Evolutionary conservation across 92 coral and sea anemone genomes (phyloP).

Genomic region (Montipora capitata): DNA sequence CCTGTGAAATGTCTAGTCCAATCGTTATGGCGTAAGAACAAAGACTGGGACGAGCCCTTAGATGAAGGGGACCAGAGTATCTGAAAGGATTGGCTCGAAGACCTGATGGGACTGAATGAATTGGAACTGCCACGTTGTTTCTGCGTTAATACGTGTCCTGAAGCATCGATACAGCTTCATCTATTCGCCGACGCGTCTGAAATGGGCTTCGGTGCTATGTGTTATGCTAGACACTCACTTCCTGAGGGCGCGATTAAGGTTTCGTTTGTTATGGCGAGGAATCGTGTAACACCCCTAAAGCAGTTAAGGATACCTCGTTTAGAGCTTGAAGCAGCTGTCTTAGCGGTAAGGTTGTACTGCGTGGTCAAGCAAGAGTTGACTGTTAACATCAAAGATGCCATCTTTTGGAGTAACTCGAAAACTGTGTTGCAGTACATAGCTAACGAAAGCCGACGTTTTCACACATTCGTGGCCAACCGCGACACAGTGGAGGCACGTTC

Average conservation of each 20-base stretch:
- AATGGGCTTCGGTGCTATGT: conserved; percentile 75
- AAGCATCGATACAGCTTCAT: conserved; percentile 62
- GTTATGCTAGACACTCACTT: conserved; percentile 66
- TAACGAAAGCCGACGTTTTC: conserved; percentile 71
- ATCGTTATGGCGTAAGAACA: conserved; percentile 62
- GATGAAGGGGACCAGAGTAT: conserved; percentile 44
- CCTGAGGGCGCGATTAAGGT: conserved; percentile 66
- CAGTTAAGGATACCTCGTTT: conserved; percentile 76
- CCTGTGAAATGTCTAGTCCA: conserved; percentile 65
- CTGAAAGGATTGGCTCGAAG: conserved; percentile 61
- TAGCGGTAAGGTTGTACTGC: conserved; percentile 59
- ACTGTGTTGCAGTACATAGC: conserved; percentile 74
- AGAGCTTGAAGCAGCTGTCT: conserved; percentile 85
- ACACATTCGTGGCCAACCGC: conserved; percentile 80
- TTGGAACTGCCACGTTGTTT: conserved; percentile 67
- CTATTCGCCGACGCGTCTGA: conserved; percentile 83
- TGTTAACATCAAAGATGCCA: background rate
- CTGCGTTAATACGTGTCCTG: conserved; percentile 32
- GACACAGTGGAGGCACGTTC: conserved; percentile 62
- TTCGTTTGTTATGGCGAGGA: conserved; percentile 74
- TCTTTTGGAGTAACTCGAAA: conserved; percentile 78
- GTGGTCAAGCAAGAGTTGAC: conserved; percentile 70
- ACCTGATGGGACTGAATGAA: conserved; percentile 42
- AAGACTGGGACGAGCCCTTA: conserved; percentile 68
- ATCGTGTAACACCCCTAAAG: conserved; percentile 76